A percentile compares a stretch with the other conserved stretches of the same genome.
phyloP scores from a whole-genome alignment of 2,113 vertebrate species.

The Eira barbara region DNA sequence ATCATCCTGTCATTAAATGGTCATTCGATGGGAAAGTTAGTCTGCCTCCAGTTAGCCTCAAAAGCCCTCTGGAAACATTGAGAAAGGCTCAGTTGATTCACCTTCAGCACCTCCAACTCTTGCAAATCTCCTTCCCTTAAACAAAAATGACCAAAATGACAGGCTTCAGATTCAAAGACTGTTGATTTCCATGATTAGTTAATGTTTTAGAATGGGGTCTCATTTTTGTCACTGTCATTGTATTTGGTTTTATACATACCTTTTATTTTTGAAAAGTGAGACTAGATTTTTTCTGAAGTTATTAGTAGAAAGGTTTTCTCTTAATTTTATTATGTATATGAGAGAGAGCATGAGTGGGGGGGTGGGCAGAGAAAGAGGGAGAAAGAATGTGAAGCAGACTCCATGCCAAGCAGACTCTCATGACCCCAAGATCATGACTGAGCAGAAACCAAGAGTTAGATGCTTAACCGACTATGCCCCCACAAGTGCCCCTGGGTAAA shows the following conservation, averaged over 20 bases:
- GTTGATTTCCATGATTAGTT: background rate
- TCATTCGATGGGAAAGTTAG: background rate
- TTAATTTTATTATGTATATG: background rate
- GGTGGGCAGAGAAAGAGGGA: background rate
- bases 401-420: background rate
- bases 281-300: background rate
- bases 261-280: constrained; percentile 1
- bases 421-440: background rate
- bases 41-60: background rate
- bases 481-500: background rate
- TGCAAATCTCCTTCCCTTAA: background rate
- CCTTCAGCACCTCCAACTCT: background rate
- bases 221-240: background rate
- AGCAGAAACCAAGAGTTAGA: background rate
- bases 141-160: background rate
- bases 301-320: constrained; percentile 2
- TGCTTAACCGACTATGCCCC: background rate
- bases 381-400: background rate
- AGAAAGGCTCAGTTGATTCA: background rate
- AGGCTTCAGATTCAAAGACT: background rate
- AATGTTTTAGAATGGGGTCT: background rate
- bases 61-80: background rate
- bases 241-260: background rate
- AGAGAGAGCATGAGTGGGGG: background rate
- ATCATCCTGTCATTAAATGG: background rate